These are phyloP conservation scores for Lepus europaeus DNA, from an alignment of 2,113 vertebrate genomes.

Conservation along the genomic window DNA sequence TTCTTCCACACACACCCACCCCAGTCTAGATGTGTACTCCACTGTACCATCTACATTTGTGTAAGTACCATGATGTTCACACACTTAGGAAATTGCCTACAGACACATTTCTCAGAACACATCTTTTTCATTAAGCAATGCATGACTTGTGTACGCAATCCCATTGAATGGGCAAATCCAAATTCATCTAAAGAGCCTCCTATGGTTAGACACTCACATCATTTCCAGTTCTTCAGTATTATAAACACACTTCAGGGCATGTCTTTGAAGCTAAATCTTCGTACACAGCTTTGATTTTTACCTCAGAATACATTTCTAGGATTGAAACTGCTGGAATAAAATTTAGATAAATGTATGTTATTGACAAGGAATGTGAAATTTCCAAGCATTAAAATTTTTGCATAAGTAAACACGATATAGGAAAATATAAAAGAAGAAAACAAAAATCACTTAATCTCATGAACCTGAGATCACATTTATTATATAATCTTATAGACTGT, in stretches of 20 bases:
- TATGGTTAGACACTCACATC: not conserved
- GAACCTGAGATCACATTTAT: not conserved
- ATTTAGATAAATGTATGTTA: not conserved
- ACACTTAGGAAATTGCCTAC: not conserved
- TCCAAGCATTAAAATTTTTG: not conserved
- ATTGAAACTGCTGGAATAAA: constrained; percentile 31
- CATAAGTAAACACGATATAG: not conserved
- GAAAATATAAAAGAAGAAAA: not conserved
- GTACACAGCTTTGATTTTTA: not conserved
- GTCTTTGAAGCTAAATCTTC: constrained; percentile 18
- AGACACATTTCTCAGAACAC: not conserved
- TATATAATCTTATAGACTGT: not conserved
- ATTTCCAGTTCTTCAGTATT: constrained; percentile 2
- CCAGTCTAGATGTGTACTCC: no score
- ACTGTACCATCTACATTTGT: not conserved
- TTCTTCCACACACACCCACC: not conserved
- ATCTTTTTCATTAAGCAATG: no score
- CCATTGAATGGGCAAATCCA: not conserved
- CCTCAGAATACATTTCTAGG: not conserved
- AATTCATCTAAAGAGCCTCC: not conserved
- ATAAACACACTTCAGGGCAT: constrained; percentile 4
- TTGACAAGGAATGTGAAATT: not conserved
- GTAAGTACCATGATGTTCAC: not conserved
- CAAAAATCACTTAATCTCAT: not conserved
- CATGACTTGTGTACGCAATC: not conserved